Evolutionary conservation across 2,888 invertebrate species (phyloP).

Genomic region (Sericinus montela): DNA sequence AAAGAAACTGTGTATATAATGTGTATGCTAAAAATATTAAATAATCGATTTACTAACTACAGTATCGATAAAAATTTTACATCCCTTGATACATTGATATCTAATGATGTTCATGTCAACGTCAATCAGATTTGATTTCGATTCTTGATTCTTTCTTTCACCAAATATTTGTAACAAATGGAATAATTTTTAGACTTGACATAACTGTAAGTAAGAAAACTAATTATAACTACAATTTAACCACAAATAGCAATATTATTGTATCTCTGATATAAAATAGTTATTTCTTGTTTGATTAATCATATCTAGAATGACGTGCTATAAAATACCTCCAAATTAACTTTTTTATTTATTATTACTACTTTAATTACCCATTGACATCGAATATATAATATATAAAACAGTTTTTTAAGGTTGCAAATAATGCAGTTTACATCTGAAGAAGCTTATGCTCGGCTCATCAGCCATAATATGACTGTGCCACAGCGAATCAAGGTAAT

Average conservation of each 20-base stretch:
- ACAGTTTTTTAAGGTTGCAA: constrained; percentile 9
- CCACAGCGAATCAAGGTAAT: constrained; percentile 72
- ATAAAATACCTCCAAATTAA: constrained; percentile 2
- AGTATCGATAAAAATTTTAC: no score
- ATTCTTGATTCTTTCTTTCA: background rate
- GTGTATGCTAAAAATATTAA: no score
- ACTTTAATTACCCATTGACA: background rate
- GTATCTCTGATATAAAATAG: no score
- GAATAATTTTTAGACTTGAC: constrained; percentile 11
- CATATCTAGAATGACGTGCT: constrained; percentile 7
- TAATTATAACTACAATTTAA: background rate
- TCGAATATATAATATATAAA: background rate
- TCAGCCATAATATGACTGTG: constrained; percentile 75
- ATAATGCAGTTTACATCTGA: constrained; percentile 52
- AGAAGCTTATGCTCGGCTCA: constrained; percentile 69
- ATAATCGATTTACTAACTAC: no score
- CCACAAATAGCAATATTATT: no score
- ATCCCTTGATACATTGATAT: no score
- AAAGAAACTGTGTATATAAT: no score
- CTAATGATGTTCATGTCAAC: no score
- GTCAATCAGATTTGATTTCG: no score
- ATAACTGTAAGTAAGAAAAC: constrained; percentile 2
- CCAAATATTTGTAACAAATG: constrained; percentile 14
- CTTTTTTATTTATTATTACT: background rate
- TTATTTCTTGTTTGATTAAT: background rate